Evolutionary conservation across 2,113 vertebrate genomes (phyloP).

Genomic region (Pristiophorus japonicus): DNA sequence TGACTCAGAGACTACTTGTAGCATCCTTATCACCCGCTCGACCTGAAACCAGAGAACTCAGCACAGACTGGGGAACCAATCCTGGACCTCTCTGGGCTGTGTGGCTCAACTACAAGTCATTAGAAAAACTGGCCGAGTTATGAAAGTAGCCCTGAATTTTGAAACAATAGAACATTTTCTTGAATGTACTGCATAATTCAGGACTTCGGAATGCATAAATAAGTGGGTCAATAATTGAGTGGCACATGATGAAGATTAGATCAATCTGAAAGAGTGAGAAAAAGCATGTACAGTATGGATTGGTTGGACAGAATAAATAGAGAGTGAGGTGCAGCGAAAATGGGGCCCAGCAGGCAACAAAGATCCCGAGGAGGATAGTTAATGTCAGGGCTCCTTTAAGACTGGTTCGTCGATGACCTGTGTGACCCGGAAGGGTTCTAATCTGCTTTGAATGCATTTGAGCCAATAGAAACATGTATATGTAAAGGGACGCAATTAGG

Average conservation of each 20-base stretch:
- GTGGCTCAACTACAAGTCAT: neutral
- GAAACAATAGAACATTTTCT: constrained; percentile 68
- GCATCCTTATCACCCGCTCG: neutral
- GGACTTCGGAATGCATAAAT: constrained; percentile 87
- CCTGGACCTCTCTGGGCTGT: neutral
- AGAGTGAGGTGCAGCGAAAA: constrained; percentile 83
- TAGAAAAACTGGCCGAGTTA: neutral
- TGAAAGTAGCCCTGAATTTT: neutral
- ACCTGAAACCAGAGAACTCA: neutral
- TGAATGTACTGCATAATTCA: constrained; percentile 74
- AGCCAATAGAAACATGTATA: constrained; percentile 86
- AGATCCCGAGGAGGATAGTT: constrained; percentile 83
- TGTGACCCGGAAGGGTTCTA: constrained; percentile 54
- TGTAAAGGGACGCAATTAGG: constrained; percentile 77
- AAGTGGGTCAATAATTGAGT: constrained; percentile 79
- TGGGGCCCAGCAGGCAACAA: constrained; percentile 85
- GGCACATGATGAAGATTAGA: constrained; percentile 78
- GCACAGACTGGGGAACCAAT: neutral
- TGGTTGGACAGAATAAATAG: constrained; percentile 72
- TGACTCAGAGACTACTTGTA: neutral
- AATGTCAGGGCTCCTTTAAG: constrained; percentile 78
- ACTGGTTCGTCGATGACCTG: constrained; percentile 54
- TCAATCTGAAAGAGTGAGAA: constrained; percentile 84
- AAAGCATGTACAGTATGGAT: constrained; percentile 91
- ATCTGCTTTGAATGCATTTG: constrained; percentile 76